A percentile compares a stretch with the other conserved stretches of the same genome.
phyloP scores from a whole-genome alignment of 2,888 invertebrate species.

The Tachina grossa region DNA sequence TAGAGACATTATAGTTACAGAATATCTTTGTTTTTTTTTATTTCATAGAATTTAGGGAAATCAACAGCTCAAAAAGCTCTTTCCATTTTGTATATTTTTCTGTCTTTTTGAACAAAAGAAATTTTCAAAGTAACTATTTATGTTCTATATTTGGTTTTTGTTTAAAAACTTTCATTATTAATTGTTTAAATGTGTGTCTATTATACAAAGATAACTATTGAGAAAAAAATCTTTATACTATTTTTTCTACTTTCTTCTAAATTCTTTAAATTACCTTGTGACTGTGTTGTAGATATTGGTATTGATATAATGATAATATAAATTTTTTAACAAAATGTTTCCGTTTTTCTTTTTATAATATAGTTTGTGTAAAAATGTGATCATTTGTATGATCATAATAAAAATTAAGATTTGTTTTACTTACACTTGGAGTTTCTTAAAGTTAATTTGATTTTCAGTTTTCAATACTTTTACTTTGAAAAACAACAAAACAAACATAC shows the following conservation, averaged over 20 bases:
- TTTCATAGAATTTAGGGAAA: neutral
- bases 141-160: neutral
- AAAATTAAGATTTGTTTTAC: slow-evolving; percentile 28
- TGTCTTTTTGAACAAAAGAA: neutral
- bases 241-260: slow-evolving; percentile 61
- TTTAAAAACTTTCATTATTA: slow-evolving; percentile 30
- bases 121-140: neutral
- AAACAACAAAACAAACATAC: slow-evolving; percentile 45
- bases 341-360: slow-evolving; percentile 36
- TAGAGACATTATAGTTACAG: too few species aligned
- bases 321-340: slow-evolving; percentile 28
- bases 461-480: slow-evolving; percentile 22
- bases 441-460: slow-evolving; percentile 18
- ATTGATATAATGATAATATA: slow-evolving; percentile 52
- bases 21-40: too few species aligned
- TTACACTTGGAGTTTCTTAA: neutral
- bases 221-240: slow-evolving; percentile 29
- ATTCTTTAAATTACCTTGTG: slow-evolving; percentile 68
- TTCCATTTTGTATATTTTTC: slow-evolving; percentile 28
- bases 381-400: slow-evolving; percentile 40
- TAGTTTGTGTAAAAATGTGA: slow-evolving; percentile 69
- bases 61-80: slow-evolving; percentile 47
- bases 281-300: slow-evolving; percentile 71
- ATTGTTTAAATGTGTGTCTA: slow-evolving; percentile 67
- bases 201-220: slow-evolving; percentile 49